Conservation (phyloP, 2,113 vertebrate species). For the Porphyrio hochstetteri region DNA sequence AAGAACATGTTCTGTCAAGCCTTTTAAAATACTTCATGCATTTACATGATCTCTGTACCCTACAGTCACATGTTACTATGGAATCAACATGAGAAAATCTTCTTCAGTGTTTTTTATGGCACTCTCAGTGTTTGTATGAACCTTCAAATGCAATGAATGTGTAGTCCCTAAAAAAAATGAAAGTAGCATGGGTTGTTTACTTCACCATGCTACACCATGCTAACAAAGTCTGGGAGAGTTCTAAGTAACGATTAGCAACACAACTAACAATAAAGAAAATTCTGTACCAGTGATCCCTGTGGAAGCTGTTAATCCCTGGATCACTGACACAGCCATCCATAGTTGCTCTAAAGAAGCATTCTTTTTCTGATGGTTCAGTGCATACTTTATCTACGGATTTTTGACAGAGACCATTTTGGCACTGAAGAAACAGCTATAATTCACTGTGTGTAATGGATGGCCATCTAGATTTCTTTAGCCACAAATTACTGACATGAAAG, state of each 20-base stretch:
- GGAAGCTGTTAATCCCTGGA: neutral
- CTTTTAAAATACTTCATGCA: neutral
- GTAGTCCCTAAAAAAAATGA: neutral
- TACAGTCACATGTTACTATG: neutral
- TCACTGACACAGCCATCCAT: neutral
- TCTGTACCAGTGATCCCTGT: neutral
- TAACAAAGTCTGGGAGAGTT: neutral
- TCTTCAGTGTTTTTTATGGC: neutral
- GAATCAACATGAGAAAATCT: neutral
- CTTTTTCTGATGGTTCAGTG: neutral
- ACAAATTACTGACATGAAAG: neutral
- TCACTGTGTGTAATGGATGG: neutral
- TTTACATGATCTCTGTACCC: neutral
- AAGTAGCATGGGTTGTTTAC: neutral
- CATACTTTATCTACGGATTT: neutral
- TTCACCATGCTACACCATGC: neutral
- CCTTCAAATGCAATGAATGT: neutral
- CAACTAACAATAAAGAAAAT: neutral
- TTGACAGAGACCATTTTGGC: neutral
- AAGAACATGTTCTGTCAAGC: neutral
- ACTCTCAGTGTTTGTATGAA: neutral
- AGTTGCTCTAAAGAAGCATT: neutral
- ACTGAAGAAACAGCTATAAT: neutral
- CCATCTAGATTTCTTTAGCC: neutral
- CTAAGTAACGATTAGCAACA: constrained; percentile 29